These are phyloP conservation scores for Balanococcus diminutus DNA, from an alignment of 2,888 invertebrate genomes.

Conservation along the genomic window DNA sequence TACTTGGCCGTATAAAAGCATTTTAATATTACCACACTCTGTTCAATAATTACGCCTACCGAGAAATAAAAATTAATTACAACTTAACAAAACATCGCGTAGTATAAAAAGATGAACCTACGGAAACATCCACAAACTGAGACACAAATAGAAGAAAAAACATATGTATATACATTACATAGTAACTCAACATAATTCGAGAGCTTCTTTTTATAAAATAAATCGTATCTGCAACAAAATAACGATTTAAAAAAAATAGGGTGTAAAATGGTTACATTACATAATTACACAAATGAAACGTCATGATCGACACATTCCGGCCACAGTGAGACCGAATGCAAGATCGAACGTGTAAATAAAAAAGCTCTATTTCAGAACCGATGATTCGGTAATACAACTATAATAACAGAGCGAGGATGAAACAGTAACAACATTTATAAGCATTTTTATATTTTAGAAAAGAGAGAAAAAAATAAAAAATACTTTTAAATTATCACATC, in stretches of 20 bases:
- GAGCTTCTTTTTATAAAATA: neutral
- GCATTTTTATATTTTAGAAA: slow-evolving; percentile 33
- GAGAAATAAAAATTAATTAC: slow-evolving; percentile 40
- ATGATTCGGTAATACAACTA: slow-evolving; percentile 27
- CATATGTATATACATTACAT: neutral
- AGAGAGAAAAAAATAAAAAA: slow-evolving; percentile 21
- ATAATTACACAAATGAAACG: neutral
- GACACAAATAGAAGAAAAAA: neutral
- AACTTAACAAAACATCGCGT: slow-evolving; percentile 33
- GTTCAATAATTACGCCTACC: slow-evolving; percentile 23
- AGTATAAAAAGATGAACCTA: slow-evolving; percentile 13
- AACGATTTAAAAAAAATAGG: neutral
- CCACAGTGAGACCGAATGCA: neutral
- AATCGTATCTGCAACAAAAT: neutral
- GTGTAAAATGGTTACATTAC: neutral
- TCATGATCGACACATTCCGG: neutral
- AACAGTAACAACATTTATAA: slow-evolving; percentile 31
- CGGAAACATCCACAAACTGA: neutral
- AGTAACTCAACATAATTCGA: neutral
- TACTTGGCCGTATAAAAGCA: slow-evolving; percentile 26
- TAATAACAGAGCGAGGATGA: slow-evolving; percentile 21
- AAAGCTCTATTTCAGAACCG: neutral
- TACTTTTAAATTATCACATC: slow-evolving; percentile 47
- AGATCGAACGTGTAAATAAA: neutral
- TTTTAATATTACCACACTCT: slow-evolving; percentile 28